Conservation (phyloP, 2,797 vertebrate genomes). For the Pangasius larnaudii region DNA sequence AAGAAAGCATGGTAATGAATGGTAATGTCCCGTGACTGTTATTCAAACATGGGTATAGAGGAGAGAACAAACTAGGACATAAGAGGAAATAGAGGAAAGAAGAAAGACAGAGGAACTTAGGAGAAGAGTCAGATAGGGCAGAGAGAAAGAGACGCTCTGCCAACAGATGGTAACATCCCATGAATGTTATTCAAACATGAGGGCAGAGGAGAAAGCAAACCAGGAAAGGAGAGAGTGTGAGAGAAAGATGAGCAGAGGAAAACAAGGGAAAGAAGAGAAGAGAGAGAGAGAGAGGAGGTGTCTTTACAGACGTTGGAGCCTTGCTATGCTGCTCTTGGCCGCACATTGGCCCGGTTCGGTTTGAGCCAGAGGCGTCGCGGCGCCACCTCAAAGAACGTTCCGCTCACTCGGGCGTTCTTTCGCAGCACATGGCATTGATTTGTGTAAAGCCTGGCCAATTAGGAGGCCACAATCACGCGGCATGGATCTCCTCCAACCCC, state of each 20-base stretch:
- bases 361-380: slow-evolving; percentile 82
- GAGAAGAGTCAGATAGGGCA: slow-evolving; percentile 26
- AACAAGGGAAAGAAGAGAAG: slow-evolving; percentile 20
- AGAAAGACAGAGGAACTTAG: background rate
- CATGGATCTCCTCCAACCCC: slow-evolving; percentile 65
- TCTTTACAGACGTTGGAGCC: slow-evolving; percentile 79
- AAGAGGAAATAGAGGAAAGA: background rate
- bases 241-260: slow-evolving; percentile 19
- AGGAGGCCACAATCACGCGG: slow-evolving; percentile 71
- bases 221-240: slow-evolving; percentile 22
- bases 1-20: slow-evolving; percentile 17
- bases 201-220: slow-evolving; percentile 20
- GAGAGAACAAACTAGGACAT: slow-evolving; percentile 1
- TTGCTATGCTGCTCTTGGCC: slow-evolving; percentile 87
- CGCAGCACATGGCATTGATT: slow-evolving; percentile 90
- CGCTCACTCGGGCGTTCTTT: slow-evolving; percentile 77
- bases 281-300: slow-evolving; percentile 55
- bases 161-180: slow-evolving; percentile 41
- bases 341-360: slow-evolving; percentile 73
- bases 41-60: slow-evolving; percentile 39
- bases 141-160: slow-evolving; percentile 20
- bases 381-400: slow-evolving; percentile 86
- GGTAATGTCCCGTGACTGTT: slow-evolving; percentile 32
- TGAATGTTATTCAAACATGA: slow-evolving; percentile 44
- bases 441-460: slow-evolving; percentile 70